phyloP scores from a whole-genome alignment of 2,113 vertebrate species.

The Halichoeres trimaculatus region DNA sequence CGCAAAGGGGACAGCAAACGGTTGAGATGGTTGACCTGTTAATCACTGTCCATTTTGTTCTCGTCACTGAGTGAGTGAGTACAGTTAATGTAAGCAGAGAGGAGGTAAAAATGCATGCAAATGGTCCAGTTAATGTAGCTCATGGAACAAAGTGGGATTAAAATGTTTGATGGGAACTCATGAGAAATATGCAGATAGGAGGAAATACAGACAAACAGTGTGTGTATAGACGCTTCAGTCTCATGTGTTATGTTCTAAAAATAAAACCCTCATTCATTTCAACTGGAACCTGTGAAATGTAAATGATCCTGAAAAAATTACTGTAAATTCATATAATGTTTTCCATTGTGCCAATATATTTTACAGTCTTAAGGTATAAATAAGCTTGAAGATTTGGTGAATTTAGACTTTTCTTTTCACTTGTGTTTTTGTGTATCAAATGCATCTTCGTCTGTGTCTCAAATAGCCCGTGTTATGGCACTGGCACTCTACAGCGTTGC shows the following conservation, averaged over 20 bases:
- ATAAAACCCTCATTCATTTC: conserved; percentile 53
- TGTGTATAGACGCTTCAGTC: conserved; percentile 67
- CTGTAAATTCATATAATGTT: conserved; percentile 65
- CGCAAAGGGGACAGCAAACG: conserved; percentile 30
- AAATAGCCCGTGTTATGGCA: conserved; percentile 69
- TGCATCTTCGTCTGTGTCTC: conserved; percentile 75
- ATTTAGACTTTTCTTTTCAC: conserved; percentile 52
- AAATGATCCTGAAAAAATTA: conserved; percentile 51
- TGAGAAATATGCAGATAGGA: conserved; percentile 45
- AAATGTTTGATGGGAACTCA: conserved; percentile 43
- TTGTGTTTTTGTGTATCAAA: conserved; percentile 71
- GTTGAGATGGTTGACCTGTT: conserved; percentile 58
- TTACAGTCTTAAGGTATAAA: conserved; percentile 78
- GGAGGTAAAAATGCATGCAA: conserved; percentile 48
- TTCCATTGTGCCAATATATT: conserved; percentile 72
- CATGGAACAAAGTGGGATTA: conserved; percentile 45
- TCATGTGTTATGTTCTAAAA: conserved; percentile 37
- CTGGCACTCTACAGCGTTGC: conserved; percentile 65
- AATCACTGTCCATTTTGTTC: conserved; percentile 66
- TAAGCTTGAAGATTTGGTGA: conserved; percentile 76
- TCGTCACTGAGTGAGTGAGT: conserved; percentile 41
- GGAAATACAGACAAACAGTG: conserved; percentile 21
- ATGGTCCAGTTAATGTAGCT: conserved; percentile 60
- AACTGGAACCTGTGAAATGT: conserved; percentile 78
- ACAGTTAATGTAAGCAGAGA: conserved; percentile 22